Evolutionary conservation across 2,797 vertebrate genomes (phyloP).

Genomic region (Mionectes olivaceus): DNA sequence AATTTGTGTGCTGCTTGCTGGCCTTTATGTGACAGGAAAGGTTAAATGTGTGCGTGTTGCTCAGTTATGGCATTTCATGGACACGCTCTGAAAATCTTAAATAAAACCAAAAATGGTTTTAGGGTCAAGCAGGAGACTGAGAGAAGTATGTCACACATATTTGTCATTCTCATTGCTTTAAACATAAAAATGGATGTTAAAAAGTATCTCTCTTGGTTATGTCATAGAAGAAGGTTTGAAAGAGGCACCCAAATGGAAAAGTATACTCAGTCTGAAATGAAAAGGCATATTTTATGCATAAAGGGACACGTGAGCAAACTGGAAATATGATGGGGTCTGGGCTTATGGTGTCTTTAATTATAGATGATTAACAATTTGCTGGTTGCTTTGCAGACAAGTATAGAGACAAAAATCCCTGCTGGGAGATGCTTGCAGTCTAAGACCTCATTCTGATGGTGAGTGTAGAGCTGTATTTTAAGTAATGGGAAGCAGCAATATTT

Average conservation of each 20-base stretch:
- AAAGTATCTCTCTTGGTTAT: neutral
- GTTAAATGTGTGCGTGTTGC: neutral
- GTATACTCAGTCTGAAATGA: neutral
- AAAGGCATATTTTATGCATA: constrained; percentile 17
- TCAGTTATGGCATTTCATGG: neutral
- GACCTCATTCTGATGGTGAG: neutral
- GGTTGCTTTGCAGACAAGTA: constrained; percentile 15
- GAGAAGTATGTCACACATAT: neutral
- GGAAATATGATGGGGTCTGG: neutral
- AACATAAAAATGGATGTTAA: neutral
- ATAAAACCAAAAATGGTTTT: neutral
- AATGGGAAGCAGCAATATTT: neutral
- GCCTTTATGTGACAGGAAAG: neutral
- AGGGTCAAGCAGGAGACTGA: neutral
- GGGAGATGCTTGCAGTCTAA: neutral
- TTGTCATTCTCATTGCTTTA: neutral
- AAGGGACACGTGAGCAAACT: neutral
- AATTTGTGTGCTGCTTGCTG: neutral
- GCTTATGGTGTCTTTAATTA: constrained; percentile 40
- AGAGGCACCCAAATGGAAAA: neutral
- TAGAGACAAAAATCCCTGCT: constrained; percentile 15
- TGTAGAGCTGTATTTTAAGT: neutral
- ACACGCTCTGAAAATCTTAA: neutral
- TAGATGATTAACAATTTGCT: constrained; percentile 39
- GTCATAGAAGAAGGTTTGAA: neutral